These are phyloP conservation scores for Pachyramphus minor DNA, from an alignment of 2,113 vertebrate species.

Conservation along the genomic window DNA sequence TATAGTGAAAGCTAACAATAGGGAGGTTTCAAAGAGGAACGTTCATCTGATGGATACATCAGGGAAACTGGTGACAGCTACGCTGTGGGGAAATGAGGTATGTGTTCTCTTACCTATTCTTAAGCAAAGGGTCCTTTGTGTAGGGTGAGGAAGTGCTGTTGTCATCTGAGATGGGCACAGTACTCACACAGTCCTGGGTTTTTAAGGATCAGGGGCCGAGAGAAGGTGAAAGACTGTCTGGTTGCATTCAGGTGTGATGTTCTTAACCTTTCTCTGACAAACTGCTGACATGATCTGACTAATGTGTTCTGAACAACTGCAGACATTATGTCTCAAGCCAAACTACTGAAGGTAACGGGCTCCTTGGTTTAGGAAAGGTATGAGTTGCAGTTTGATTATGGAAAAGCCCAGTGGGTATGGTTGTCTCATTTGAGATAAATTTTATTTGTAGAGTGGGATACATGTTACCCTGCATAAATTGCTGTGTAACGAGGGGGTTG, in stretches of 20 bases:
- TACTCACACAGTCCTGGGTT: background rate
- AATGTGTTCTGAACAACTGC: slow-evolving; percentile 55
- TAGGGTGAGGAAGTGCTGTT: background rate
- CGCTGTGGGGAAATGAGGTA: slow-evolving; percentile 94
- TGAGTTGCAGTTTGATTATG: background rate
- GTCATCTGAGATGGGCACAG: slow-evolving; percentile 3
- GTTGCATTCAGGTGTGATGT: slow-evolving; percentile 54
- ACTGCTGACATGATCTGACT: slow-evolving; percentile 54
- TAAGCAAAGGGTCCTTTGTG: background rate
- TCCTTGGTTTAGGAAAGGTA: background rate
- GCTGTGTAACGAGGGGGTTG: background rate
- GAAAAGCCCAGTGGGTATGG: background rate
- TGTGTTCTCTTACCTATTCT: slow-evolving; percentile 39
- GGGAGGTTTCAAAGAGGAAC: slow-evolving; percentile 90
- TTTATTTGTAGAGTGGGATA: background rate
- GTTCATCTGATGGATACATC: slow-evolving; percentile 89
- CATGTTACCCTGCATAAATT: background rate
- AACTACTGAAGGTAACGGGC: background rate
- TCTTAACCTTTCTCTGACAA: slow-evolving; percentile 54
- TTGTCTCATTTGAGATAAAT: background rate
- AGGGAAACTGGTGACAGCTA: slow-evolving; percentile 86
- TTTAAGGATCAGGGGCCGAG: background rate
- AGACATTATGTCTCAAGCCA: slow-evolving; percentile 5
- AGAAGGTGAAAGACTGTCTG: slow-evolving; percentile 53
- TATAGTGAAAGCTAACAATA: slow-evolving; percentile 83